phyloP scores from a whole-genome alignment of 2,797 vertebrate species.

The Characodon lateralis region DNA sequence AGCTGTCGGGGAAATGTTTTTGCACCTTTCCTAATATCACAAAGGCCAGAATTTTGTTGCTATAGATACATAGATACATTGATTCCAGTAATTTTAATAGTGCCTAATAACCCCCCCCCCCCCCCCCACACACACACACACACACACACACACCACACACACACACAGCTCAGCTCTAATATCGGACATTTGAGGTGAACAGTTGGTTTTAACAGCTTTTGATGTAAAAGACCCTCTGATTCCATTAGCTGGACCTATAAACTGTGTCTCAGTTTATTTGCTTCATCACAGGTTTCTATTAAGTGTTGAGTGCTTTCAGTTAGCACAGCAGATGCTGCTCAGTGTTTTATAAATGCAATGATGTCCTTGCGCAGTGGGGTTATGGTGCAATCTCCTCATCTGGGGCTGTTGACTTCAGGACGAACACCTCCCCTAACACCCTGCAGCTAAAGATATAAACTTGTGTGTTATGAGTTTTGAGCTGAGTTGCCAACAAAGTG shows the following conservation, averaged over 20 bases:
- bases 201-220: background rate
- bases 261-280: background rate
- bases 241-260: constrained; percentile 10
- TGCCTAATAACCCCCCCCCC: constrained; percentile 26
- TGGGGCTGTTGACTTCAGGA: constrained; percentile 30
- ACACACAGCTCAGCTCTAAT: background rate
- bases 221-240: constrained; percentile 1
- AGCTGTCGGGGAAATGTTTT: constrained; percentile 67
- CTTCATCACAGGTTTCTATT: constrained; percentile 28
- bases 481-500: constrained; percentile 39
- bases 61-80: constrained; percentile 72
- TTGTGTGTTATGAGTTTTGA: constrained; percentile 22
- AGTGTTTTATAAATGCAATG: constrained; percentile 40
- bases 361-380: constrained; percentile 43
- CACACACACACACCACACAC: background rate
- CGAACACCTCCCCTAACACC: constrained; percentile 43
- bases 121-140: background rate
- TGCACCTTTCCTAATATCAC: constrained; percentile 64
- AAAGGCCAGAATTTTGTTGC: constrained; percentile 55
- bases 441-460: constrained; percentile 11
- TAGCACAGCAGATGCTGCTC: constrained; percentile 48
- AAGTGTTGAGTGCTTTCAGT: constrained; percentile 47
- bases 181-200: background rate
- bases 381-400: constrained; percentile 41
- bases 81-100: constrained; percentile 56